Conservation (phyloP, 2,113 vertebrate genomes). For the Siniperca chuatsi region DNA sequence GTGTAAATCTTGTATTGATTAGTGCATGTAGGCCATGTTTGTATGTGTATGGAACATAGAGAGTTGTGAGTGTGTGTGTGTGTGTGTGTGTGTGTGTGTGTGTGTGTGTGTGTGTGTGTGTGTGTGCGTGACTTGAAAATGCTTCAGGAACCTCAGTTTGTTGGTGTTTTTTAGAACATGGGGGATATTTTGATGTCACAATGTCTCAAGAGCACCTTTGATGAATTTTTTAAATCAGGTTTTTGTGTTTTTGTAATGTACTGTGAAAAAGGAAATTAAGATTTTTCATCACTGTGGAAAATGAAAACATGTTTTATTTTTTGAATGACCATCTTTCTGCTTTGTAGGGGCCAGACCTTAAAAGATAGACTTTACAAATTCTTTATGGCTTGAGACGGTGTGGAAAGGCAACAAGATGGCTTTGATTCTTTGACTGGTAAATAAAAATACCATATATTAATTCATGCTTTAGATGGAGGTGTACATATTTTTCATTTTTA, state of each 20-base stretch:
- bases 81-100: background rate
- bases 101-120: background rate
- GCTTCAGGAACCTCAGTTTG: background rate
- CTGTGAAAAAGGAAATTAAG: background rate
- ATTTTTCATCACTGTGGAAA: background rate
- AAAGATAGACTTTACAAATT: background rate
- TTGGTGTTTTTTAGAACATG: constrained; percentile 1
- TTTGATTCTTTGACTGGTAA: too few relatives aligned
- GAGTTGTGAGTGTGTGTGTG: background rate
- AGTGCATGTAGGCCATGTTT: constrained; percentile 22
- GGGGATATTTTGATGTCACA: background rate
- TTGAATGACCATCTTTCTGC: background rate
- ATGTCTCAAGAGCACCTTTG: background rate
- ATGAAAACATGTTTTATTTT: background rate
- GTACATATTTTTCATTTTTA: background rate
- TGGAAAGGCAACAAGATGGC: background rate
- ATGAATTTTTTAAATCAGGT: background rate
- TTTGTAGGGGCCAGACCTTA: background rate
- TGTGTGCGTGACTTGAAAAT: background rate
- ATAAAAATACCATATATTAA: background rate
- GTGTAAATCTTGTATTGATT: constrained; percentile 58
- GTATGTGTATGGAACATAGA: background rate
- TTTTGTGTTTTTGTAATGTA: background rate
- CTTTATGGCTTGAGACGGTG: background rate
- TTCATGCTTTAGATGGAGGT: background rate